Evolutionary conservation across 2,888 invertebrate genomes (phyloP), one percentile per base, ranked within the genome.

Genomic region (Sinelater perroti): DNA sequence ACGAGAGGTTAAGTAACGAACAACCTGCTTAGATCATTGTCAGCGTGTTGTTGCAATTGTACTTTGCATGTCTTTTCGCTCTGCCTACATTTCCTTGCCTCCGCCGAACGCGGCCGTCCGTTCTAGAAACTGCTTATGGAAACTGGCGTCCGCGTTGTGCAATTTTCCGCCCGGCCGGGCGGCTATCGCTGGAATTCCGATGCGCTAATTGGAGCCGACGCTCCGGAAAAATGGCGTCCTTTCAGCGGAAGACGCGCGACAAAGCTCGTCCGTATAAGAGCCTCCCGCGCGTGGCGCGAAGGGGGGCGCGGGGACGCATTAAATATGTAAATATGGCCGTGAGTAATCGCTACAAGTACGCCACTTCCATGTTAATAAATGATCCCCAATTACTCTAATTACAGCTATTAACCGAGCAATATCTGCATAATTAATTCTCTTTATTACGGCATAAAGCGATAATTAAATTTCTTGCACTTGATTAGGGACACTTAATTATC

Each of bases 391-490:
- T 56, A 56, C 42, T 53, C 53, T 58, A 58, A 58, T 58, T 58
- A 47, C 49, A 7, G 54, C 47, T 47, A 56, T 53, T 51, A 42
- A 47, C 47, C 44, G 35, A 53, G 49, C 42, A 58, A 47, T 53
- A 47, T 47, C 53, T 47, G 45, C 11, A 46, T 56, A 60, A 60
- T 56, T 60, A 60, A 60, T 60, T 55, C 40, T 47, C 45, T 57
- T 57, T 57, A 57, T 57, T 50, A 31, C 61, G 26, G 16, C 46
- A 54, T 54, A 54, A 61, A 61, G 49, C 35, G 46, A 54, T 50
- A 54, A 57, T 61, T 61, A 57, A 57, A 51, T 56, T 46, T 46
- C 56, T 47, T 40, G 44, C 49, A 46, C 33, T 57, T 51, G 45
- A 53, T 56, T 51, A 45, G 38, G 36, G 56, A 17, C 36, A 40